phyloP scores from a whole-genome alignment of 2,888 invertebrate genomes.

The Monopis laevigella region DNA sequence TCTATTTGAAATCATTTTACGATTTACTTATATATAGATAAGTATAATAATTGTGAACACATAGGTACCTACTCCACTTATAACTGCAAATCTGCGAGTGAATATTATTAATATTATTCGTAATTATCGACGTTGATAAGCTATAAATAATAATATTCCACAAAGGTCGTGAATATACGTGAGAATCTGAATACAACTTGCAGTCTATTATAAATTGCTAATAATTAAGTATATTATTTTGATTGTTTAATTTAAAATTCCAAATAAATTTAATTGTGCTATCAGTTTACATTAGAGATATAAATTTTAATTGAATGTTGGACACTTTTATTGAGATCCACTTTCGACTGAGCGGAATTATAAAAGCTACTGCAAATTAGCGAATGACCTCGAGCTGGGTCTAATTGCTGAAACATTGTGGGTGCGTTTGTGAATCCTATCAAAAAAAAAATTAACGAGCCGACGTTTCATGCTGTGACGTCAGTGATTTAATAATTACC shows the following conservation, averaged over 20 bases:
- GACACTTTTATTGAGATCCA: background rate
- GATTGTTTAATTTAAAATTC: background rate
- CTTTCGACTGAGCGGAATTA: too few relatives aligned
- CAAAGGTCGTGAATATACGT: constrained; percentile 30
- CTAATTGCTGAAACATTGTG: constrained; percentile 11
- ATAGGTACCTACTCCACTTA: too few relatives aligned
- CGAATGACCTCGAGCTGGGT: constrained; percentile 6
- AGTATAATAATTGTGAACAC: too few relatives aligned
- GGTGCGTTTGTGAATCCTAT: constrained; percentile 5
- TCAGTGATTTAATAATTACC: too few relatives aligned
- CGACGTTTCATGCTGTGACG: constrained; percentile 1
- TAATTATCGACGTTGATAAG: constrained; percentile 48
- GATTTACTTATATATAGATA: too few relatives aligned
- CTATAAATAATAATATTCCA: constrained; percentile 43
- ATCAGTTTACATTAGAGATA: background rate
- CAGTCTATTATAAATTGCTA: background rate
- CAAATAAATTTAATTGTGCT: background rate
- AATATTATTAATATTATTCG: too few relatives aligned
- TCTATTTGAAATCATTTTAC: too few relatives aligned
- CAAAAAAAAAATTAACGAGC: constrained; percentile 8
- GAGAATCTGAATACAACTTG: constrained; percentile 24
- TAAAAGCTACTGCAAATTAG: constrained; percentile 3
- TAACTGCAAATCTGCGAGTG: constrained; percentile 22
- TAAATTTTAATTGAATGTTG: background rate
- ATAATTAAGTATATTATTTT: background rate